A percentile compares a stretch with the other conserved stretches of the same genome.
phyloP scores from a whole-genome alignment of 2,888 invertebrate species.

The Laothoe populi region DNA sequence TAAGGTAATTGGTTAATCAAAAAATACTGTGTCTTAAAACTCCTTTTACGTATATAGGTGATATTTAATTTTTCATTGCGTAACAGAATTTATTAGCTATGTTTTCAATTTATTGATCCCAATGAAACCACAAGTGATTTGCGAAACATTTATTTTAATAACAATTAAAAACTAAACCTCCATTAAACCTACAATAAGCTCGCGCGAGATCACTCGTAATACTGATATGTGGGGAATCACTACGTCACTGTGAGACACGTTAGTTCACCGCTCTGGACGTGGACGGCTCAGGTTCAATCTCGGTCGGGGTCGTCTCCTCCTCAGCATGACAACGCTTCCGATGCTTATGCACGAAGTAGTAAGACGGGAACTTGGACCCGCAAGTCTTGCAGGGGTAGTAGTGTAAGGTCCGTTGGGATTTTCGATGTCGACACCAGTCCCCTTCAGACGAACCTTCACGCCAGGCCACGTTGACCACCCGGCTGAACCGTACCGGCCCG shows the following conservation, averaged over 20 bases:
- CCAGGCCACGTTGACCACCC: slow-evolving; percentile 94
- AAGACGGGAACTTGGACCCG: slow-evolving; percentile 96
- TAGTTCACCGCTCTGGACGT: slow-evolving; percentile 57
- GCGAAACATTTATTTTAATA: slow-evolving; percentile 47
- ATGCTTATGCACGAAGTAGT: slow-evolving; percentile 97
- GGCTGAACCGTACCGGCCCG: slow-evolving; percentile 93
- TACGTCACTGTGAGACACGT: slow-evolving; percentile 32
- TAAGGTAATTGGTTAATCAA: too few species aligned
- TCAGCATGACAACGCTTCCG: slow-evolving; percentile 93
- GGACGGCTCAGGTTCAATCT: slow-evolving; percentile 53
- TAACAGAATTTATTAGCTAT: too few species aligned
- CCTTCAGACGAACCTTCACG: slow-evolving; percentile 79
- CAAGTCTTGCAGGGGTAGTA: slow-evolving; percentile 97
- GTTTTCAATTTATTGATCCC: slow-evolving; percentile 30
- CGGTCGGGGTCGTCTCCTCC: slow-evolving; percentile 60
- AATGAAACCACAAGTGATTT: slow-evolving; percentile 40
- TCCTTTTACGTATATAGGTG: too few species aligned
- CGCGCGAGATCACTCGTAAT: slow-evolving; percentile 52
- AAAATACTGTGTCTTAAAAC: too few species aligned
- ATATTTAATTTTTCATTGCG: too few species aligned
- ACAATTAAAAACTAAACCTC: slow-evolving; percentile 35
- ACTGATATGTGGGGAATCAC: slow-evolving; percentile 61
- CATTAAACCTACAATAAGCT: slow-evolving; percentile 51
- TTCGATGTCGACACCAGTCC: slow-evolving; percentile 94
- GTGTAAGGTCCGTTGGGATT: slow-evolving; percentile 90